Percentiles rank a stretch among this genome's conserved stretches.
Evolutionary conservation across 2,888 invertebrate species (phyloP).

Genomic region (Belgica antarctica): DNA sequence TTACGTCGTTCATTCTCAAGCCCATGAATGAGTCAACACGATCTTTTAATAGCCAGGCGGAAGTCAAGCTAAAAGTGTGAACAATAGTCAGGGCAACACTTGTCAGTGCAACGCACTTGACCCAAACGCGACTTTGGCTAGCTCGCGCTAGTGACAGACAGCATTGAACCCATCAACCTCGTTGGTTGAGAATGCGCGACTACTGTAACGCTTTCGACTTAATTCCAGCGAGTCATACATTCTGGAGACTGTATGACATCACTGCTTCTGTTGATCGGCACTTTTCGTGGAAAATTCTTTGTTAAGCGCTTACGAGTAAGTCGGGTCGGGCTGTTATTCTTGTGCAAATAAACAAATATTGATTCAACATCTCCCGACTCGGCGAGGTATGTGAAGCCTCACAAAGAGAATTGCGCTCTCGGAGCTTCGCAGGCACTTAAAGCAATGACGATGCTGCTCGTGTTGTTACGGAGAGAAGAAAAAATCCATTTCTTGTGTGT

Average conservation of each 20-base stretch:
- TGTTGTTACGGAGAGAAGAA: background rate
- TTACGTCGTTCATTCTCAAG: background rate
- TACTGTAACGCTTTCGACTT: background rate
- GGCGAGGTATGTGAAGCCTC: no score
- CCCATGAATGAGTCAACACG: background rate
- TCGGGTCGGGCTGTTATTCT: background rate
- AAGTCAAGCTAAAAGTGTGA: no score
- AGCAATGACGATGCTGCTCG: background rate
- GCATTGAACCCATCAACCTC: no score
- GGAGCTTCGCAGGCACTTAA: background rate
- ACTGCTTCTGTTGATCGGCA: background rate
- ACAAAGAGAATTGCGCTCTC: slow-evolving; percentile 23
- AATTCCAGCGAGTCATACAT: slow-evolving; percentile 10
- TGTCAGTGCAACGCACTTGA: no score
- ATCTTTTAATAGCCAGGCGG: no score
- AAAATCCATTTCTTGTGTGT: slow-evolving; percentile 14
- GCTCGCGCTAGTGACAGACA: no score
- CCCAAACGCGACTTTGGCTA: no score
- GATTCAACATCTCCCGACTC: slow-evolving; percentile 20
- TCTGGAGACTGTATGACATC: background rate
- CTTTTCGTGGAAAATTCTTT: slow-evolving; percentile 7
- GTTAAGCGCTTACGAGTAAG: slow-evolving; percentile 20
- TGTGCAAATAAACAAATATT: slow-evolving; percentile 17
- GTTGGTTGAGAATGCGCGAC: no score
- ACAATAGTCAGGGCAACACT: no score